Evolutionary conservation across 2,888 invertebrate species (phyloP).

Genomic region (Timandra comae): DNA sequence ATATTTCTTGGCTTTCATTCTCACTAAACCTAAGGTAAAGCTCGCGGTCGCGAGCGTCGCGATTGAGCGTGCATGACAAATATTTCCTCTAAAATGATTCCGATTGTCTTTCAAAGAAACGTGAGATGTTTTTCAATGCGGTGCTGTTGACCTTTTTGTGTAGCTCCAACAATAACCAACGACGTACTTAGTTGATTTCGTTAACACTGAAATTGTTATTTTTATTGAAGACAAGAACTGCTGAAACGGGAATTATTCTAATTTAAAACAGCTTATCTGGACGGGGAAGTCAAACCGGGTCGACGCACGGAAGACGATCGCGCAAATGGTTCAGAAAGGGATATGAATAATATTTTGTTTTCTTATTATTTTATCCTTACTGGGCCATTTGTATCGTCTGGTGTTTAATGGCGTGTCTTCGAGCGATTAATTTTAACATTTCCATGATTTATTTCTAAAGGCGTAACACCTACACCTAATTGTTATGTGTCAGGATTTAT

Average conservation of each 20-base stretch:
- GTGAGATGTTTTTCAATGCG: slow-evolving; percentile 9
- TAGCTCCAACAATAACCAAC: slow-evolving; percentile 10
- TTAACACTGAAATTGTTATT: slow-evolving; percentile 16
- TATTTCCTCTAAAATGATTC: slow-evolving; percentile 13
- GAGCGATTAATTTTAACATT: slow-evolving; percentile 39
- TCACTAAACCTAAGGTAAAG: no score
- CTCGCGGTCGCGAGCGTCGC: slow-evolving; percentile 1
- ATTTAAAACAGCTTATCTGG: slow-evolving; percentile 55
- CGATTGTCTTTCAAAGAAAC: slow-evolving; percentile 14
- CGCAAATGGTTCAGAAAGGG: slow-evolving; percentile 41
- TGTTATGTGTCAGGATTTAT: not conserved
- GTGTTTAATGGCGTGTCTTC: slow-evolving; percentile 42
- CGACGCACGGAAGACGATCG: slow-evolving; percentile 51
- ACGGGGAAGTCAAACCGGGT: slow-evolving; percentile 49
- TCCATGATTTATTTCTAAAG: slow-evolving; percentile 32
- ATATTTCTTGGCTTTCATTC: no score
- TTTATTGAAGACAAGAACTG: slow-evolving; percentile 38
- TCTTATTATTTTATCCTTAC: slow-evolving; percentile 14
- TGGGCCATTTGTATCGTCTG: slow-evolving; percentile 35
- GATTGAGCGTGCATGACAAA: slow-evolving; percentile 8
- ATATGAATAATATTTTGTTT: slow-evolving; percentile 23
- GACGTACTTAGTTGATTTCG: slow-evolving; percentile 10
- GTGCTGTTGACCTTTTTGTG: slow-evolving; percentile 16
- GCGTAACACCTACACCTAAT: slow-evolving; percentile 2
- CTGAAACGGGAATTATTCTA: slow-evolving; percentile 53